phyloP scores from a whole-genome alignment of 2,797 vertebrate species.

The Cephalopachus bancanus region DNA sequence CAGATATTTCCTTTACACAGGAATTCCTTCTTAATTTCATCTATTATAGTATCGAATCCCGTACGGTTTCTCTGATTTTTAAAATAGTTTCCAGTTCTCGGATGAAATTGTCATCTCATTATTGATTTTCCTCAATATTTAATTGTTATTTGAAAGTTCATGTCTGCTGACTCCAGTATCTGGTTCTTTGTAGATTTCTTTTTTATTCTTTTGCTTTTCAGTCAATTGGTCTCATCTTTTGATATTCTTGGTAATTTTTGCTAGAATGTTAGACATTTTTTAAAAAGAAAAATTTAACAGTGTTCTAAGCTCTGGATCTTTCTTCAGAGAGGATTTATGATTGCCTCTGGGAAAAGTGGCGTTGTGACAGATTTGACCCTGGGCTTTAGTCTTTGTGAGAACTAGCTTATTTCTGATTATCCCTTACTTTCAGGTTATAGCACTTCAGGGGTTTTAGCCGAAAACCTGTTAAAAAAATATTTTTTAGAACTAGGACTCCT shows the following conservation, averaged over 20 bases:
- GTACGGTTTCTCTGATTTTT: background rate
- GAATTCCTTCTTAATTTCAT: background rate
- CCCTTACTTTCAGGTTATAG: background rate
- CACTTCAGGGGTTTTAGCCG: background rate
- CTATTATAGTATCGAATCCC: background rate
- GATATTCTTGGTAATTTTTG: slow-evolving; percentile 1
- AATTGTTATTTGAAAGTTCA: background rate
- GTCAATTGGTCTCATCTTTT: background rate
- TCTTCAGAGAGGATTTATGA: background rate
- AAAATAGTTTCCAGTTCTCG: slow-evolving; percentile 15
- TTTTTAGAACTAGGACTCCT: background rate
- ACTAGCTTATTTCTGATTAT: background rate
- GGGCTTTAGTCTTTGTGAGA: background rate
- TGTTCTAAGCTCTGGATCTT: background rate
- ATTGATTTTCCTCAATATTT: background rate
- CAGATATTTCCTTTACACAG: background rate
- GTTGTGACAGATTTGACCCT: background rate
- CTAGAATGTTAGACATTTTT: background rate
- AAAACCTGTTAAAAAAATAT: background rate
- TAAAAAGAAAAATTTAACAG: background rate
- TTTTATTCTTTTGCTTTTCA: background rate
- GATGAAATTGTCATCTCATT: background rate
- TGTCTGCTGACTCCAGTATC: background rate
- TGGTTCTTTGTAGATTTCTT: background rate
- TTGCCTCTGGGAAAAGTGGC: background rate